Evolutionary conservation across 2,797 vertebrate genomes (phyloP).

Genomic region (Pagetopsis macropterus): DNA sequence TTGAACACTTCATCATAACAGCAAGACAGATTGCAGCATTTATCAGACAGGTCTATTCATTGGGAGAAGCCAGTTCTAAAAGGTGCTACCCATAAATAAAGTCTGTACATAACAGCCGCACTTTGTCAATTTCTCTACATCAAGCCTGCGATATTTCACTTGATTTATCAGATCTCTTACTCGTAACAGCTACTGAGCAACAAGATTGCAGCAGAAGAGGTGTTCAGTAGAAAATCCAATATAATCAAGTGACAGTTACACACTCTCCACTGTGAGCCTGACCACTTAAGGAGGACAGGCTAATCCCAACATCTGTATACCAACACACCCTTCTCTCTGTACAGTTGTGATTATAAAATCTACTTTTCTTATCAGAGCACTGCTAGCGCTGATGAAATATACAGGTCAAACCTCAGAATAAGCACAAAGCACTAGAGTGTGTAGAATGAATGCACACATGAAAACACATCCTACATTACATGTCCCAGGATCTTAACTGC

Average conservation of each 20-base stretch:
- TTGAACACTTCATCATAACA: conserved; percentile 32
- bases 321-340: background rate
- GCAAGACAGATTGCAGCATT: conserved; percentile 27
- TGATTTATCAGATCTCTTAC: conserved; percentile 4
- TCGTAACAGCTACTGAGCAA: conserved; percentile 19
- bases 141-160: conserved; percentile 23
- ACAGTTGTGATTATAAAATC: background rate
- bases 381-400: conserved; percentile 2
- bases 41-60: conserved; percentile 30
- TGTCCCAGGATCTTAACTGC: conserved; percentile 15
- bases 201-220: conserved; percentile 4
- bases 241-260: conserved; percentile 26
- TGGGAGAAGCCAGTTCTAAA: conserved; percentile 11
- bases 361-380: background rate
- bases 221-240: conserved; percentile 7
- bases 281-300: background rate
- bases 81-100: conserved; percentile 45
- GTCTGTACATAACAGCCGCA: conserved; percentile 5
- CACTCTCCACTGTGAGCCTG: background rate
- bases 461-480: conserved; percentile 3
- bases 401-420: conserved; percentile 17
- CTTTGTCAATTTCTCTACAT: conserved; percentile 32
- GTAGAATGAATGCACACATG: background rate
- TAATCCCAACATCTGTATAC: conserved; percentile 7
- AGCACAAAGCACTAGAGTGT: no score